Evolutionary conservation across 1,140 invertebrate genomes (phyloP), one percentile per base, ranked within the genome.

Genomic region (Drosophila murphyi): DNA sequence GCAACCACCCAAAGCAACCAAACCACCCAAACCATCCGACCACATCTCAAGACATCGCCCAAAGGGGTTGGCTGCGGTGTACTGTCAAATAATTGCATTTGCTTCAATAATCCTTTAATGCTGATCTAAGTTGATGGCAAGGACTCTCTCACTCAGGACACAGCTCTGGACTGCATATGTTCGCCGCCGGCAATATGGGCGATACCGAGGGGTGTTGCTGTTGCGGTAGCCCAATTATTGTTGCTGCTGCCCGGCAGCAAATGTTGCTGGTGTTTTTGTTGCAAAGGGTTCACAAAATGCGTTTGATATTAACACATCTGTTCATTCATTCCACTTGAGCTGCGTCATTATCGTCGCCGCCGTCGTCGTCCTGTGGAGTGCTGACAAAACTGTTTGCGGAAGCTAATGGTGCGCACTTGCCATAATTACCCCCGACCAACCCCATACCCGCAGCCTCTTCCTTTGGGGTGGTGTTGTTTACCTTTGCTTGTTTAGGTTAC

Each of bases 261-360:
- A 28, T 45, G 39, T 45, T 45, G 12, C 20, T 55, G 51, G 29
- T 50, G 29, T 31, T 50, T 28, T 31, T 68, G 48, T 32, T 70
- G 63, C 79, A 78, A 88, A 88, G 83, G 83, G 88, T 91, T 85
- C 72, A 39, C 47, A 41, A 89, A 90, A 91, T 91, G 85, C 85
- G 90, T 89, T 91, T 90, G 90, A 79, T 87, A 91, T 91, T 91
- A 91, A 91, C 90, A 91, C 90, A 91, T 91, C 90, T 91, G 90
- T 91, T 91, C 90, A 75, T 89, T 91, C 85, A 91, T 91, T 91
- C 90, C 90, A 91, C 89, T 91, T 91, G 85, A 87, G 76, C 87
- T 74, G 83, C 71, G 47, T 56, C 83, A 67, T 72, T 67, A 63
- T 62, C 55, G 12, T 68, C 7, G 35, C 50, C 52, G 34, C 50